Base-by-base conservation (phyloP, 2,113 vertebrate species). In the Hydrolagus affinis region DNA sequence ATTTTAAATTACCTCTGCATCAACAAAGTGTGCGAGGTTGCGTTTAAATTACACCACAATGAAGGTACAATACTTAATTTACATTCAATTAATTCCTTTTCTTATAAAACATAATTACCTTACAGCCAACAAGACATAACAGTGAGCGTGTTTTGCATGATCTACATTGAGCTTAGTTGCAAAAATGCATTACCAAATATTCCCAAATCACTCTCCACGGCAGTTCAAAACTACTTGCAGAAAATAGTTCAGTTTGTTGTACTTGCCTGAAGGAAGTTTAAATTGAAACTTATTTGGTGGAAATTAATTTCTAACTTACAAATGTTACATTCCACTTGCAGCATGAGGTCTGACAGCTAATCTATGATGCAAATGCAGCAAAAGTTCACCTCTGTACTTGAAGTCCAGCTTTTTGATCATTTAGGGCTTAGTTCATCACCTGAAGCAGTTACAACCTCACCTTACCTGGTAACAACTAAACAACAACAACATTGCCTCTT, bases 1-100 rank as follows among this genome's bases (percentile, higher is more conserved):
- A 83, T 83, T 83, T 83, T 83, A 83, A 83, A 83, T 83, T 66
- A 83, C 62, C 78, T 64, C 77, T 21, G 78, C 78, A 64, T 28
- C 76, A 83, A 28, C 78, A 83, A 25, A 64, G 62, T 28, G 25
- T 66, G 78, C 8, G 15, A 83, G 62, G 78, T 59, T 32, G 78
- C 66, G 25, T 83, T 83, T 83, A 60, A 83, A 83, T 83, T 83
- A 83, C 32, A 30, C 14, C 14, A 83, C 59, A 32, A 68, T 66
- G 78, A 83, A 68, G 6, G 60, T 66, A 83, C 78, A 83, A 83
- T 83, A 68, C 62, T 60, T 25, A 60, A 83, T 83, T 83, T 83
- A 66, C 78, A 83, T 68, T 83, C 30, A 83, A 83, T 83, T 83
- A 83, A 83, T 68, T 83, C 66, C 60, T 32, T 14, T 17, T 83